These are phyloP conservation scores for Leptodirus hochenwartii DNA, from an alignment of 2,888 invertebrate species.

Conservation along the genomic window DNA sequence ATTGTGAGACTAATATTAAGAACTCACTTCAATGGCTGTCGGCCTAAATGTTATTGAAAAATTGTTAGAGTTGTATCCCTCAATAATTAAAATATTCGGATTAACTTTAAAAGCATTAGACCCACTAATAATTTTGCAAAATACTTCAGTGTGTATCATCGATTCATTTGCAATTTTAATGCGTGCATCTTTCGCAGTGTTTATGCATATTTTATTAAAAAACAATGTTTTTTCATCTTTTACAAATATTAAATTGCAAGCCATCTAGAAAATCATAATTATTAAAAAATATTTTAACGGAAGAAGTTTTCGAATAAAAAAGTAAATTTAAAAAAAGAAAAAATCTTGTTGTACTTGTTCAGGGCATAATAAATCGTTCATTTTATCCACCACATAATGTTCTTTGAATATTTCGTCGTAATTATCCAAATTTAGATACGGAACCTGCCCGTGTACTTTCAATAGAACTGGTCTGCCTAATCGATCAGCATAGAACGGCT, in stretches of 20 bases:
- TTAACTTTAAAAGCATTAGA: slow-evolving; percentile 20
- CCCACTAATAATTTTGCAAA: slow-evolving; percentile 6
- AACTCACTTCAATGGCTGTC: slow-evolving; percentile 23
- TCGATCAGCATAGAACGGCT: slow-evolving; percentile 29
- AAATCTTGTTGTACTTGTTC: slow-evolving; percentile 21
- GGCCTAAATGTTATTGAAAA: slow-evolving; percentile 27
- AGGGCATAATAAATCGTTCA: slow-evolving; percentile 32
- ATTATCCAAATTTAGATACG: slow-evolving; percentile 36
- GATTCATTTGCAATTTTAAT: slow-evolving; percentile 26
- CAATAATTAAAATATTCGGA: slow-evolving; percentile 19
- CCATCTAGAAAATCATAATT: slow-evolving; percentile 18
- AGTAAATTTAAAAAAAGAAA: neutral
- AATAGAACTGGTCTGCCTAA: slow-evolving; percentile 31
- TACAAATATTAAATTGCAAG: slow-evolving; percentile 22
- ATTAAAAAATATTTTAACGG: slow-evolving; percentile 5
- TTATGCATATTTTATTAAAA: slow-evolving; percentile 25
- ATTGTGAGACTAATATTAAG: slow-evolving; percentile 6
- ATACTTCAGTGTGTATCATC: slow-evolving; percentile 20
- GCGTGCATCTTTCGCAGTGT: slow-evolving; percentile 18
- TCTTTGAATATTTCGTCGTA: slow-evolving; percentile 38
- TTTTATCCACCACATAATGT: slow-evolving; percentile 34
- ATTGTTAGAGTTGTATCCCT: slow-evolving; percentile 21
- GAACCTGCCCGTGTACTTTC: slow-evolving; percentile 35
- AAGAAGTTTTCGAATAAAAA: too few relatives aligned
- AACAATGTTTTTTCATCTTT: slow-evolving; percentile 22